Conservation (phyloP, 2,797 vertebrate genomes). For the Crocidura indochinensis region DNA sequence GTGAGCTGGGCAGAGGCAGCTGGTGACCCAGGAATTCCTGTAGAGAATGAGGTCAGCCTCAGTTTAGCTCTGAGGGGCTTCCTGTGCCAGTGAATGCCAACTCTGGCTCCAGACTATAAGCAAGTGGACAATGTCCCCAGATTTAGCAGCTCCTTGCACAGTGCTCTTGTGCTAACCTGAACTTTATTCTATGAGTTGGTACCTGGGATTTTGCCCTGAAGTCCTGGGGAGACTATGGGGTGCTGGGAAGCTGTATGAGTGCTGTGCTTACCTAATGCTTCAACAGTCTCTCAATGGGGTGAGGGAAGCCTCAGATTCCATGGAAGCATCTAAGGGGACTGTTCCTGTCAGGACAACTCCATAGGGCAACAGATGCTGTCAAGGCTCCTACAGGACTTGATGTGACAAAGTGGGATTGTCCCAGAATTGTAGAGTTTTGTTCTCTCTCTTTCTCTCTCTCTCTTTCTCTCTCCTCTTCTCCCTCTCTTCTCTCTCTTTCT, state of each 20-base stretch:
- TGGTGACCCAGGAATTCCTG: no score
- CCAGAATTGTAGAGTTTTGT: slow-evolving; percentile 67
- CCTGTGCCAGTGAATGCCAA: no score
- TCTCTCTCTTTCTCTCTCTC: slow-evolving; percentile 54
- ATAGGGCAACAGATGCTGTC: no score
- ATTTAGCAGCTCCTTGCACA: background rate
- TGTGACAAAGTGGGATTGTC: background rate
- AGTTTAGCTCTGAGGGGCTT: no score
- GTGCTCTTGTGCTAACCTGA: slow-evolving; percentile 3
- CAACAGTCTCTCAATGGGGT: slow-evolving; percentile 73
- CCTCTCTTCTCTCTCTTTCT: no score
- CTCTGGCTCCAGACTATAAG: no score
- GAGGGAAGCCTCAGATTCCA: slow-evolving; percentile 56
- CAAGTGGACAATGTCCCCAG: no score
- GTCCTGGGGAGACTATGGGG: slow-evolving; percentile 60
- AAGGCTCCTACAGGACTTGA: no score
- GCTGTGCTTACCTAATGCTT: slow-evolving; percentile 83
- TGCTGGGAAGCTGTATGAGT: slow-evolving; percentile 75
- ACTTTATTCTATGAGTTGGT: slow-evolving; percentile 60
- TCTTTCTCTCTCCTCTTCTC: no score
- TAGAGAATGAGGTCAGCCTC: no score
- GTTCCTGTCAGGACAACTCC: no score
- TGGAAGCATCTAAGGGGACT: slow-evolving; percentile 31
- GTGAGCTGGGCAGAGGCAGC: no score
- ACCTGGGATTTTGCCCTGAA: slow-evolving; percentile 64